phyloP scores from a whole-genome alignment of 1,140 invertebrate species.

The Chironomus striatipennis region DNA sequence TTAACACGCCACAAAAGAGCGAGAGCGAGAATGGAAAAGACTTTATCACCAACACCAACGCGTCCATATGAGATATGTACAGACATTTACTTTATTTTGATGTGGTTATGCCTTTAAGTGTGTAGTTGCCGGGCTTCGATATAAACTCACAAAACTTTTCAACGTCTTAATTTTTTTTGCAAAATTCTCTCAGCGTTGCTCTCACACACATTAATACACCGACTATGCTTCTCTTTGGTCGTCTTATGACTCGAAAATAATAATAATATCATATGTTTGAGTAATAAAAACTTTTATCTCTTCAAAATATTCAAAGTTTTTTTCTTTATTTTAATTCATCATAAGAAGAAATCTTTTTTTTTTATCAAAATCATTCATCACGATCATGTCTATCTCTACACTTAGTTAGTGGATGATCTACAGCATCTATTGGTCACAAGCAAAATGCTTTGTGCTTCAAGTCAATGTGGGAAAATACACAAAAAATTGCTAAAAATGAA shows the following conservation, averaged over 20 bases:
- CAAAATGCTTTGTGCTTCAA: no score
- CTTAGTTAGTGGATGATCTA: no score
- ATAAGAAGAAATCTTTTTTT: background rate
- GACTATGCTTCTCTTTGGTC: background rate
- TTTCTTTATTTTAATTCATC: background rate
- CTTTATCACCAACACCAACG: background rate
- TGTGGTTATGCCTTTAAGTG: no score
- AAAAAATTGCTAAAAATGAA: no score
- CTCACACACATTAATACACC: background rate
- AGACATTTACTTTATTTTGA: no score
- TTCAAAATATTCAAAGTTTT: background rate
- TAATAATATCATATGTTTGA: constrained; percentile 18
- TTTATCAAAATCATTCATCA: background rate
- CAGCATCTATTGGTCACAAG: no score
- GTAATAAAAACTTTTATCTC: background rate
- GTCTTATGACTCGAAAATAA: background rate
- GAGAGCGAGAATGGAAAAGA: no score
- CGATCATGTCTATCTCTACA: no score
- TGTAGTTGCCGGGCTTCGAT: background rate
- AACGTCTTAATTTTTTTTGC: no score
- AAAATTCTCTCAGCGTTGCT: background rate
- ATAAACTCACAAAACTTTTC: no score
- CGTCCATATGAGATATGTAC: background rate
- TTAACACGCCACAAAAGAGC: constrained; percentile 2
- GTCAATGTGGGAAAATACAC: background rate